A percentile compares a stretch with the other conserved stretches of the same genome.
Evolutionary conservation across 2,797 vertebrate genomes (phyloP).

Genomic region (Notolabrus celidotus): DNA sequence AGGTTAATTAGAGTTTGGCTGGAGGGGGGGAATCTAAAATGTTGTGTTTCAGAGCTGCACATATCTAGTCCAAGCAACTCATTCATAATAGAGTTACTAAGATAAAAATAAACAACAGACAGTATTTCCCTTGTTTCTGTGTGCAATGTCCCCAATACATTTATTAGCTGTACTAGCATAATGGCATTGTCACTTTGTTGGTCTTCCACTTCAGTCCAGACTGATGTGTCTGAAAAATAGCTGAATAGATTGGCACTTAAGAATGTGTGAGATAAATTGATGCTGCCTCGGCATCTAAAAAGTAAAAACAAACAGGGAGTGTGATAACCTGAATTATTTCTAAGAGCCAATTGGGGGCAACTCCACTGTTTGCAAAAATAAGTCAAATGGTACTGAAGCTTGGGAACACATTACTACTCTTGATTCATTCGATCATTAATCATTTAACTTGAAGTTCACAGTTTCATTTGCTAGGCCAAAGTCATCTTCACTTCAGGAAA

Average conservation of each 20-base stretch:
- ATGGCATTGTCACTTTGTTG: neutral
- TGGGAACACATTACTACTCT: too few species aligned
- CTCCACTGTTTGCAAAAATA: too few species aligned
- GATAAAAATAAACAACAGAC: neutral
- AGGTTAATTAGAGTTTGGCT: slow-evolving; percentile 42
- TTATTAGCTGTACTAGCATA: neutral
- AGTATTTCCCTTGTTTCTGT: neutral
- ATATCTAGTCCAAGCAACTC: neutral
- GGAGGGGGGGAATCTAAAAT: slow-evolving; percentile 5
- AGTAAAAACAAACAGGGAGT: too few species aligned
- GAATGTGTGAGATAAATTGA: too few species aligned
- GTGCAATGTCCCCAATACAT: neutral
- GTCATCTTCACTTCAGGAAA: too few species aligned
- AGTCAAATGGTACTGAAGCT: too few species aligned
- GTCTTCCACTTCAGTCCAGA: neutral
- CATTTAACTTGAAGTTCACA: too few species aligned
- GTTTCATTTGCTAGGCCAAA: too few species aligned
- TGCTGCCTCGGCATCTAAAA: too few species aligned
- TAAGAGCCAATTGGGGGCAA: too few species aligned
- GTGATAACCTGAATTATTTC: too few species aligned
- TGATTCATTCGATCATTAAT: too few species aligned
- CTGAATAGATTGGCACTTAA: neutral
- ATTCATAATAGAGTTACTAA: neutral
- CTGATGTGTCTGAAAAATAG: neutral
- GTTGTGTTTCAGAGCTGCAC: slow-evolving; percentile 8